Base-by-base conservation (phyloP, 2,888 invertebrate genomes). In the Ptychoptera albimana region DNA sequence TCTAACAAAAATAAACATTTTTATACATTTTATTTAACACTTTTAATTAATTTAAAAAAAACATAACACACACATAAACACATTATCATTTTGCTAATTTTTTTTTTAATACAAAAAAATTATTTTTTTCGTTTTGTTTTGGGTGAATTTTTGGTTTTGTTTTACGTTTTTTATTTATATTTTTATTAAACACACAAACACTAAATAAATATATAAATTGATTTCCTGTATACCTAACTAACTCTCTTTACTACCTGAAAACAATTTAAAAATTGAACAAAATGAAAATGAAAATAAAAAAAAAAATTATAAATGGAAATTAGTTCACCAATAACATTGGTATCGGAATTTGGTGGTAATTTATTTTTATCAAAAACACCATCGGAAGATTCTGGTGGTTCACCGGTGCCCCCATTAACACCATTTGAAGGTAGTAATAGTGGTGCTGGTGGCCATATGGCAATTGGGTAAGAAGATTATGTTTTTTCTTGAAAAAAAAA, bases 291-390 rank as follows among this genome's bases (percentile, higher is more conserved):
- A 37, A 12, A 9, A 10, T 8, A 43, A 37, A 8, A 12, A 11
- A 30, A 13, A 5, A 37, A 30, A 13, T 14, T 36, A 32, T 36
- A 36, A 16, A 45, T 45, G 44, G 44, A 44, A 55, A 50, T 60
- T 59, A 87, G 87, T 72, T 88, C 88, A 61, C 88, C 88, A 62
- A 87, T 88, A 72, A 87, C 87, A 75, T 77, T 93, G 75, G 91
- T 91, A 69, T 79, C 74, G 63, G 92, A 92, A 77, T 86, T 93
- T 72, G 88, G 92, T 68, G 85, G 88, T 61, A 91, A 91, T 69
- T 76, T 91, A 67, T 89, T 92, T 75, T 74, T 79, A 68, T 85
- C 82, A 75, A 87, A 87, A 74, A 88, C 87, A 60, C 87, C 87
- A 62, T 86, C 86, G 66, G 88, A 88, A 72, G 87, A 87, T 72